A percentile compares a stretch with the other conserved stretches of the same genome.
Evolutionary conservation across 2,113 vertebrate genomes (phyloP).

Genomic region (Microcebus griseorufus): DNA sequence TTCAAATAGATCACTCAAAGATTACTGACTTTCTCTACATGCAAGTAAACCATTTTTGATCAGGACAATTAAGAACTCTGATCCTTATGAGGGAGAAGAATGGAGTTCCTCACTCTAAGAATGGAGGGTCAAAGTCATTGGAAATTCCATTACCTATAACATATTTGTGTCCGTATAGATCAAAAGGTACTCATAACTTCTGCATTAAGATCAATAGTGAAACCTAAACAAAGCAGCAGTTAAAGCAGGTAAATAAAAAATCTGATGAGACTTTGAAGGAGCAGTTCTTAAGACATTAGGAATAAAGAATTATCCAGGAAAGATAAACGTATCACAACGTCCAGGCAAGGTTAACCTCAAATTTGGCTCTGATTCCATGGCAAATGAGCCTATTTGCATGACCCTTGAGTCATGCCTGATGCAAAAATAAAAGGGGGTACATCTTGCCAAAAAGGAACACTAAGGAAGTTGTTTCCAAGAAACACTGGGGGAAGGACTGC

Average conservation of each 20-base stretch:
- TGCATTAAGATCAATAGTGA: neutral
- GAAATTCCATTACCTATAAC: neutral
- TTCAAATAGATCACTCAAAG: neutral
- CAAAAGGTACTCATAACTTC: neutral
- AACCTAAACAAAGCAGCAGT: neutral
- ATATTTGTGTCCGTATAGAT: neutral
- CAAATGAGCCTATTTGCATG: neutral
- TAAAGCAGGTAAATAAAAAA: neutral
- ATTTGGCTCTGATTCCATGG: neutral
- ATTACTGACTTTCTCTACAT: neutral
- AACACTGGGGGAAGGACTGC: neutral
- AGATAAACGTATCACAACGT: neutral
- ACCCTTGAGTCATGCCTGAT: constrained; percentile 41
- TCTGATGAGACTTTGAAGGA: neutral
- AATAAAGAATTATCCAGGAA: neutral
- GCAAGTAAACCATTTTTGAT: neutral
- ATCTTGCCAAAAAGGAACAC: neutral
- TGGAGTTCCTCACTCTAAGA: neutral
- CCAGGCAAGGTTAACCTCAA: neutral
- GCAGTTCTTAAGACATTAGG: neutral
- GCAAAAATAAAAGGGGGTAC: constrained; percentile 19
- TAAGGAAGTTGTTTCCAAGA: constrained; percentile 43
- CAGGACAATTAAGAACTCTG: neutral
- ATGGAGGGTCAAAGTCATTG: neutral
- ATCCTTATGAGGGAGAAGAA: neutral